Conservation (phyloP, 2,888 invertebrate genomes). For the Idaea straminata region DNA sequence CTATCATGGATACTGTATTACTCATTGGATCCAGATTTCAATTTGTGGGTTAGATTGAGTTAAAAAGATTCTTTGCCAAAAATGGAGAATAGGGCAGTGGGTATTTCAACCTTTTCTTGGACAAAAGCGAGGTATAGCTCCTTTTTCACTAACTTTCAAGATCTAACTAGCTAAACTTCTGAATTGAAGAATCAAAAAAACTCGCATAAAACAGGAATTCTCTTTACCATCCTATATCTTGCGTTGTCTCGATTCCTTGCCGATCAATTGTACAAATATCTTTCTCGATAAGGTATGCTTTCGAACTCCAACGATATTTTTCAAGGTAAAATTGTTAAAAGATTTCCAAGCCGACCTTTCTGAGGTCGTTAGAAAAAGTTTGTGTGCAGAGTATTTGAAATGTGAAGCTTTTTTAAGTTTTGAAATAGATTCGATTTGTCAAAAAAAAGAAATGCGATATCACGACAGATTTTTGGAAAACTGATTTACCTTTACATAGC, state of each 20-base stretch:
- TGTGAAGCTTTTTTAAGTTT: too few relatives aligned
- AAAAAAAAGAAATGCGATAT: too few relatives aligned
- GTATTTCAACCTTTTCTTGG: too few relatives aligned
- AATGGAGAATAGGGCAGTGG: too few relatives aligned
- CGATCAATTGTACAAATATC: slow-evolving; percentile 2
- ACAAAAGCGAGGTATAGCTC: too few relatives aligned
- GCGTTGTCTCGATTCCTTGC: not conserved
- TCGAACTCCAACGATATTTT: slow-evolving; percentile 2
- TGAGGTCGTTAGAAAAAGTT: not conserved
- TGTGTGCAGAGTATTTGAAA: not conserved
- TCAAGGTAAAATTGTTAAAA: slow-evolving; percentile 4
- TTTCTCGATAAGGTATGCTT: slow-evolving; percentile 3
- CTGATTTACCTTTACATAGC: too few relatives aligned
- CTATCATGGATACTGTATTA: too few relatives aligned
- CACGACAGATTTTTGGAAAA: too few relatives aligned
- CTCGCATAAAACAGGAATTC: not conserved
- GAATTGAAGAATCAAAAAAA: not conserved
- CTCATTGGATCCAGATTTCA: too few relatives aligned
- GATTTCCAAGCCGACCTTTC: not conserved
- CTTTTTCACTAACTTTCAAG: not conserved
- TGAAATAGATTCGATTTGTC: too few relatives aligned
- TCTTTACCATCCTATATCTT: not conserved
- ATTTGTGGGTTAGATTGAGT: too few relatives aligned
- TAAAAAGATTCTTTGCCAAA: too few relatives aligned
- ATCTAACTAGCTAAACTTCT: not conserved